Evolutionary conservation across 2,888 invertebrate genomes (phyloP).

Genomic region (Acronicta aceris): DNA sequence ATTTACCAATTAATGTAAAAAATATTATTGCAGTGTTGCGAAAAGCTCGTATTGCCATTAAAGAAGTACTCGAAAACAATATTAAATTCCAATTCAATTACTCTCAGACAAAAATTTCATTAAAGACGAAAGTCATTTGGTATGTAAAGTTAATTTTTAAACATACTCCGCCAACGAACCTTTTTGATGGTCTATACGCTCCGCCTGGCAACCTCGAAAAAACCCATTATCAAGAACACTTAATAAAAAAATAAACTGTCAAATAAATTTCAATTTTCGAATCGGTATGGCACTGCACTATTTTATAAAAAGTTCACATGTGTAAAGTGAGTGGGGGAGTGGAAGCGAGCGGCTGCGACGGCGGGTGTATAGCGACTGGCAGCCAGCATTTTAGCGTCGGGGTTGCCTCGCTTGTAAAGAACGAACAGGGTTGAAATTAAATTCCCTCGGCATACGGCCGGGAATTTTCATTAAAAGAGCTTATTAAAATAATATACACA

Average conservation of each 20-base stretch:
- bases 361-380: conserved; percentile 73
- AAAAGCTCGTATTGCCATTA: not conserved
- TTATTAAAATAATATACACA: conserved; percentile 20
- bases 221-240: conserved; percentile 71
- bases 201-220: conserved; percentile 60
- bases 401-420: conserved; percentile 32
- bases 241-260: conserved; percentile 53
- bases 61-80: not conserved
- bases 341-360: conserved; percentile 64
- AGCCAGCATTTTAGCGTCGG: conserved; percentile 38
- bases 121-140: not conserved
- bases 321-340: conserved; percentile 60
- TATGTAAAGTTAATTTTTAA: conserved; percentile 2
- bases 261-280: conserved; percentile 47
- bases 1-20: too few relatives aligned
- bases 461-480: conserved; percentile 23
- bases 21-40: too few relatives aligned
- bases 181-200: conserved; percentile 63
- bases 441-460: conserved; percentile 39
- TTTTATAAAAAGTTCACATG: conserved; percentile 80
- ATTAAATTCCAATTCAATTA: not conserved
- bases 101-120: not conserved
- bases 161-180: conserved; percentile 56
- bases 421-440: conserved; percentile 19
- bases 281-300: conserved; percentile 69